Conservation (phyloP, 2,113 vertebrate genomes). For the Mirza zaza region DNA sequence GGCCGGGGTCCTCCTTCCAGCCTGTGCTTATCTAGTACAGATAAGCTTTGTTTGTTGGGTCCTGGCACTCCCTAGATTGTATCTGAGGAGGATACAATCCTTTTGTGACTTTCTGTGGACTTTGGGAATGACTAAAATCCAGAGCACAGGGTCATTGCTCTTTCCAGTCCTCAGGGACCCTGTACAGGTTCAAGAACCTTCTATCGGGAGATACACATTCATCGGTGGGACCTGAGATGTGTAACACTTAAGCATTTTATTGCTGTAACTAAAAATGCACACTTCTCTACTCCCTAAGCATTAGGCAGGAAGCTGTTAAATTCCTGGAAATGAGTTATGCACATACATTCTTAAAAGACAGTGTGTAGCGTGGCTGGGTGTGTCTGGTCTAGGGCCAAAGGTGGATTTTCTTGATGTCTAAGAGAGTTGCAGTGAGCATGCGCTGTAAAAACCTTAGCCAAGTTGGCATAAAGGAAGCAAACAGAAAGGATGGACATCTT, state of each 20-base stretch:
- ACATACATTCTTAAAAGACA: constrained; percentile 2
- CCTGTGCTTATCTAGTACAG: neutral
- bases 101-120: constrained; percentile 4
- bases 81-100: neutral
- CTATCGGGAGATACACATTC: neutral
- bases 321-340: neutral
- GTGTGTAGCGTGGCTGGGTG: neutral
- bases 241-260: neutral
- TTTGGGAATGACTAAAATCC: neutral
- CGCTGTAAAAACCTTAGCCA: neutral
- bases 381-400: constrained; percentile 56
- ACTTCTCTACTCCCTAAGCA: neutral
- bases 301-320: neutral
- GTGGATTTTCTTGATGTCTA: constrained; percentile 49
- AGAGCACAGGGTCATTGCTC: neutral
- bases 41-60: neutral
- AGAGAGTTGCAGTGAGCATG: neutral
- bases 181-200: neutral
- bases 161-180: neutral
- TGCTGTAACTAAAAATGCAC: neutral
- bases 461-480: constrained; percentile 21
- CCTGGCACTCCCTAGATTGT: neutral
- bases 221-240: neutral
- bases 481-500: neutral
- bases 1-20: neutral